These are phyloP conservation scores for Drosophila pruinosa DNA, from an alignment of 1,140 invertebrate species.

Conservation along the genomic window DNA sequence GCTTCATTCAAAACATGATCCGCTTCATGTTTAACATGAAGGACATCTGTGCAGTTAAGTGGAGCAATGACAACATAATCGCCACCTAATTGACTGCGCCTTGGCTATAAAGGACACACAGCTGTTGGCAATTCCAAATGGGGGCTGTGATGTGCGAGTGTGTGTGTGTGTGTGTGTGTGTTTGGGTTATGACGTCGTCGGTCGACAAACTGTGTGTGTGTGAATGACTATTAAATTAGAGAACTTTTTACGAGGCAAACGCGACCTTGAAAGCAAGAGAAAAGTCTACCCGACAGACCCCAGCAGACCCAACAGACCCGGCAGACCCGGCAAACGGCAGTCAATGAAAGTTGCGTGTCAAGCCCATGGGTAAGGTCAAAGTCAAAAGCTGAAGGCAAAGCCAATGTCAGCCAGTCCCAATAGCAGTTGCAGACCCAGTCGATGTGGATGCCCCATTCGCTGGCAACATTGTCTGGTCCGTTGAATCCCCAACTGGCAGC, in stretches of 20 bases:
- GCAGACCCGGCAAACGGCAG: not conserved
- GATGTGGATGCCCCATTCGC: not conserved
- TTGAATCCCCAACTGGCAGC: conserved; percentile 22
- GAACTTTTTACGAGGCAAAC: conserved; percentile 36
- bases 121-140: not conserved
- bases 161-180: not conserved
- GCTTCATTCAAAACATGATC: not conserved
- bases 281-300: not conserved
- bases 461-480: not conserved
- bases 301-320: conserved; percentile 19
- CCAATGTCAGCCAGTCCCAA: conserved; percentile 23
- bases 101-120: conserved; percentile 1
- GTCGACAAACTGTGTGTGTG: conserved; percentile 21
- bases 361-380: conserved; percentile 48
- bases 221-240: conserved; percentile 35
- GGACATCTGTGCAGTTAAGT: not conserved
- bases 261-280: conserved; percentile 57
- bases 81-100: not conserved
- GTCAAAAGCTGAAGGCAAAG: conserved; percentile 44
- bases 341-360: conserved; percentile 55
- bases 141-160: too few species aligned
- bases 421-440: not conserved
- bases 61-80: conserved; percentile 2
- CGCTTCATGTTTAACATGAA: not conserved
- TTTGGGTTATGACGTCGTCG: conserved; percentile 13